Evolutionary conservation across 2,113 vertebrate genomes (phyloP).

Genomic region (Chaenogobius annularis): DNA sequence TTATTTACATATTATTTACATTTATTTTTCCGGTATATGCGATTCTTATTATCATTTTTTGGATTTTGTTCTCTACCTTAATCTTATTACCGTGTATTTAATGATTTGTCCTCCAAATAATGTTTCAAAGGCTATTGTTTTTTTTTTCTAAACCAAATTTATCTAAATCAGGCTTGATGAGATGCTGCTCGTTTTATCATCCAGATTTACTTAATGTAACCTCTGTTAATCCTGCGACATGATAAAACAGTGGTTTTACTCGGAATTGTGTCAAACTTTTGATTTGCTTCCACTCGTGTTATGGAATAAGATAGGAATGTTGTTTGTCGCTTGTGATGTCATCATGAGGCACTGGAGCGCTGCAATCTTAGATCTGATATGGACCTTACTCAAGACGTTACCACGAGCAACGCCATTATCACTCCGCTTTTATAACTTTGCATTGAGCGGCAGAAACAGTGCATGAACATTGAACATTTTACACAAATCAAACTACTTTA

Average conservation of each 20-base stretch:
- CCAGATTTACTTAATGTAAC: background rate
- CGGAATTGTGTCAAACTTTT: background rate
- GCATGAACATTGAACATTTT: no score
- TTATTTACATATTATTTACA: no score
- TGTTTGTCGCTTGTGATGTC: constrained; percentile 9
- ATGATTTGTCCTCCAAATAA: background rate
- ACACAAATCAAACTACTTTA: no score
- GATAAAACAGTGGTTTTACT: constrained; percentile 12
- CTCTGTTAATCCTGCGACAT: constrained; percentile 16
- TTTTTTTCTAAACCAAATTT: background rate
- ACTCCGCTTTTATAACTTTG: no score
- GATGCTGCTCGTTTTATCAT: constrained; percentile 9
- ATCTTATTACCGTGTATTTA: background rate
- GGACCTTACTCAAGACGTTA: no score
- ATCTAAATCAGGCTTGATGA: background rate
- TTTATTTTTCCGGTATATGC: no score
- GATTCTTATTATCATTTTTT: background rate
- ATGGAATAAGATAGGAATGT: background rate
- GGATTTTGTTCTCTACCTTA: background rate
- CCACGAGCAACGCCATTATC: no score
- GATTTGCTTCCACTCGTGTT: background rate
- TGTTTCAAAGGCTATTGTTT: background rate
- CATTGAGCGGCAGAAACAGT: no score
- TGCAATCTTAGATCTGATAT: constrained; percentile 14
- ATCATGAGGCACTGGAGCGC: constrained; percentile 7